Conservation (phyloP, 2,797 vertebrate genomes). For the Ctenochaetus hawaiiensis region DNA sequence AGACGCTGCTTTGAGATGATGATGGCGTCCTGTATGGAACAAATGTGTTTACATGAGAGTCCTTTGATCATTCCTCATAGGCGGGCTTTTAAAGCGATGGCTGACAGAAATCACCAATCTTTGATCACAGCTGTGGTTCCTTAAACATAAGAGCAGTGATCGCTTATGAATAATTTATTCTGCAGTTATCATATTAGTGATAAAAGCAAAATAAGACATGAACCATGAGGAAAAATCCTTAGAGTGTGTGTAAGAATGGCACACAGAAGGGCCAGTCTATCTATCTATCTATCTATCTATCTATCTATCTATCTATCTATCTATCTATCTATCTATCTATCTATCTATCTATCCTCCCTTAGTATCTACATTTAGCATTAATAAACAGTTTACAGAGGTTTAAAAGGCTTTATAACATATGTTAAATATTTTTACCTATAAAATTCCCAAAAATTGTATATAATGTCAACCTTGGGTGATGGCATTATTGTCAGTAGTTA, state of each 20-base stretch:
- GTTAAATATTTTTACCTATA: too few relatives aligned
- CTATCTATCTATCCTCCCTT: too few relatives aligned
- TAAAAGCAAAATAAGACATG: slow-evolving; percentile 59
- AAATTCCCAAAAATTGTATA: too few relatives aligned
- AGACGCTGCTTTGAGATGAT: slow-evolving; percentile 30
- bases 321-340: too few relatives aligned
- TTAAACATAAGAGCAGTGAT: slow-evolving; percentile 64
- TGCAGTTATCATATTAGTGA: slow-evolving; percentile 76
- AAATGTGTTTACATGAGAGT: slow-evolving; percentile 59
- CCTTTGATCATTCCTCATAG: slow-evolving; percentile 61
- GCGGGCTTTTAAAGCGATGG: slow-evolving; percentile 37
- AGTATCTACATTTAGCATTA: too few relatives aligned
- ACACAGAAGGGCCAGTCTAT: not conserved
- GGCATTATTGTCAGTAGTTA: not conserved
- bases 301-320: too few relatives aligned
- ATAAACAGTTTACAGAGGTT: too few relatives aligned
- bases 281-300: slow-evolving; percentile 2
- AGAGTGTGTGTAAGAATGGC: slow-evolving; percentile 47
- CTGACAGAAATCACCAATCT: slow-evolving; percentile 49
- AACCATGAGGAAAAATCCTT: slow-evolving; percentile 45
- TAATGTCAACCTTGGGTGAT: too few relatives aligned
- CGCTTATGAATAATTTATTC: slow-evolving; percentile 78
- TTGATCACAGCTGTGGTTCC: slow-evolving; percentile 63
- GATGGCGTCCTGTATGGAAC: slow-evolving; percentile 34
- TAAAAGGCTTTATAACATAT: too few relatives aligned